Conservation (phyloP, 2,113 vertebrate genomes). For the Conger conger region DNA sequence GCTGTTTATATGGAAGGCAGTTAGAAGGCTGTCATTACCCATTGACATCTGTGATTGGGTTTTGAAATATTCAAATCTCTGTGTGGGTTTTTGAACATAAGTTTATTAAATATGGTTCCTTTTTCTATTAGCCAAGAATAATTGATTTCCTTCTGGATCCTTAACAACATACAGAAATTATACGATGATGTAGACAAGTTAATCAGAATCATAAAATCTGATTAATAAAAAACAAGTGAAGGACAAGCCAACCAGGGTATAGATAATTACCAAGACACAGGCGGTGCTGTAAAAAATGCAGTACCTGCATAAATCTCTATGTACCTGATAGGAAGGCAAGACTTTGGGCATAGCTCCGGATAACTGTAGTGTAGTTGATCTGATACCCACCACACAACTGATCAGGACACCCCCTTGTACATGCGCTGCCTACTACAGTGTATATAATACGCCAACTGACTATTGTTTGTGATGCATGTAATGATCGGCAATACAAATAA, state of each 20-base stretch:
- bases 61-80: background rate
- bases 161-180: background rate
- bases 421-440: background rate
- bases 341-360: background rate
- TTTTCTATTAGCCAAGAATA: background rate
- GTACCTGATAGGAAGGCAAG: background rate
- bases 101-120: background rate
- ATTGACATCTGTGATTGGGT: background rate
- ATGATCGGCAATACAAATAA: background rate
- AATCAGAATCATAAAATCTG: background rate
- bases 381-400: no score
- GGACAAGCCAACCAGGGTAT: background rate
- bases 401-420: background rate
- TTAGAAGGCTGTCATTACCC: background rate
- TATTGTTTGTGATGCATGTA: background rate
- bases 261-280: background rate
- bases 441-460: background rate
- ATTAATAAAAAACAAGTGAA: background rate
- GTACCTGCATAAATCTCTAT: background rate
- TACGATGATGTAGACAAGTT: background rate
- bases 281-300: background rate
- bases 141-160: background rate
- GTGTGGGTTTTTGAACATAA: background rate
- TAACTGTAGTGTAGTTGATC: background rate
- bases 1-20: background rate